Conservation (phyloP, 2,888 invertebrate genomes). For the Caradrina kadenii region DNA sequence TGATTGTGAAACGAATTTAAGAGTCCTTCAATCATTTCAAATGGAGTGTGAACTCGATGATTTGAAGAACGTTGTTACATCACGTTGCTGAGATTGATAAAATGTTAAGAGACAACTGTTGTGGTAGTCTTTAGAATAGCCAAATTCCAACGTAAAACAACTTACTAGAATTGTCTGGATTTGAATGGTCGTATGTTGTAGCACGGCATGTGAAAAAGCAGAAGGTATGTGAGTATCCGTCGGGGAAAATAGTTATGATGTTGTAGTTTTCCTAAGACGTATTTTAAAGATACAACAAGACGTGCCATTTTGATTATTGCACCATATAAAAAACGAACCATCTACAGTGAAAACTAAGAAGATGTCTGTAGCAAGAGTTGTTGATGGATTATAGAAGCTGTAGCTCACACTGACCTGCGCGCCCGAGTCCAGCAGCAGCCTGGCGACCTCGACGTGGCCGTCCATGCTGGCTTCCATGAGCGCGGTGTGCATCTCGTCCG, state of each 20-base stretch:
- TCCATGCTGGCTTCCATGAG: conserved; percentile 99
- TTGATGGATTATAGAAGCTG: not conserved
- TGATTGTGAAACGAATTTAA: conserved; percentile 19
- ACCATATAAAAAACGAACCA: too few relatives aligned
- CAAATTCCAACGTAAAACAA: too few relatives aligned
- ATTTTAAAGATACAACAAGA: too few relatives aligned
- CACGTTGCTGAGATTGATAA: not conserved
- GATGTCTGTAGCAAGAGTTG: too few relatives aligned
- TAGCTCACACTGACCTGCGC: conserved; percentile 92
- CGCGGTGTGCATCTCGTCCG: conserved; percentile 99
- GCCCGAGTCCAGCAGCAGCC: conserved; percentile 98
- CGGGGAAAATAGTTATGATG: too few relatives aligned
- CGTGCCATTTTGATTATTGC: too few relatives aligned
- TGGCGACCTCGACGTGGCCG: conserved; percentile 99
- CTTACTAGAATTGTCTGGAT: not conserved
- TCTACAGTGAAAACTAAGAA: too few relatives aligned
- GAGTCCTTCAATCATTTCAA: conserved; percentile 16
- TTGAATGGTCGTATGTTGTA: not conserved
- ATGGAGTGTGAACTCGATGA: conserved; percentile 21
- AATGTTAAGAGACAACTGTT: not conserved
- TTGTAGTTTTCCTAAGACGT: too few relatives aligned
- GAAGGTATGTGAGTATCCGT: too few relatives aligned
- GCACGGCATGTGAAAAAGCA: not conserved
- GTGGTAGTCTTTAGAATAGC: too few relatives aligned
- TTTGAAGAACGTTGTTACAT: conserved; percentile 8